These are phyloP conservation scores for Tenthredo notha DNA, from an alignment of 2,888 invertebrate genomes.

Conservation along the genomic window DNA sequence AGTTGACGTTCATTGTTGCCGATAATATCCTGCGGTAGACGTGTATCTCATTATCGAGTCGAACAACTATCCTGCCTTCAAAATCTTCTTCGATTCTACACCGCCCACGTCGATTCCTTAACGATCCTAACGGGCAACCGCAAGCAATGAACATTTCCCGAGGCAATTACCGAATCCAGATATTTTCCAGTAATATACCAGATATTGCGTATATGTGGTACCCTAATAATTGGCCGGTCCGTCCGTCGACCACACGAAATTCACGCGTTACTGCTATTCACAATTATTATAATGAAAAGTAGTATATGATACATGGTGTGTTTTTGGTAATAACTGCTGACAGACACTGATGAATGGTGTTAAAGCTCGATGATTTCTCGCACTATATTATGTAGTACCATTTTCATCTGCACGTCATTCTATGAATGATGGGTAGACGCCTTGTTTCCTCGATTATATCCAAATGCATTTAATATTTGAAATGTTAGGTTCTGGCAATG, in stretches of 20 bases:
- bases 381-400: background rate
- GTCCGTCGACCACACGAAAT: background rate
- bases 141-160: background rate
- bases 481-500: background rate
- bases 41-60: slow-evolving; percentile 42
- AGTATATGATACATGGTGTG: background rate
- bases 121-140: slow-evolving; percentile 21
- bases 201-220: slow-evolving; percentile 7
- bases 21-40: slow-evolving; percentile 17
- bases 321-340: background rate
- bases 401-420: background rate
- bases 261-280: background rate
- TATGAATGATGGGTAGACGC: background rate
- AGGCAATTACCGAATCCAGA: slow-evolving; percentile 25
- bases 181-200: slow-evolving; percentile 5
- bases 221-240: slow-evolving; percentile 14
- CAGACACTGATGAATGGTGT: background rate
- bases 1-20: slow-evolving; percentile 30
- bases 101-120: background rate
- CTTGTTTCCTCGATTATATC: background rate
- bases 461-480: background rate
- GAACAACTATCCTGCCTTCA: background rate
- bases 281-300: background rate
- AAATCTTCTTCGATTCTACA: slow-evolving; percentile 36
- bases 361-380: background rate